Evolutionary conservation across 2,888 invertebrate species (phyloP), one percentile per base, ranked within the genome.

Genomic region (Drosophila buzzatii): DNA sequence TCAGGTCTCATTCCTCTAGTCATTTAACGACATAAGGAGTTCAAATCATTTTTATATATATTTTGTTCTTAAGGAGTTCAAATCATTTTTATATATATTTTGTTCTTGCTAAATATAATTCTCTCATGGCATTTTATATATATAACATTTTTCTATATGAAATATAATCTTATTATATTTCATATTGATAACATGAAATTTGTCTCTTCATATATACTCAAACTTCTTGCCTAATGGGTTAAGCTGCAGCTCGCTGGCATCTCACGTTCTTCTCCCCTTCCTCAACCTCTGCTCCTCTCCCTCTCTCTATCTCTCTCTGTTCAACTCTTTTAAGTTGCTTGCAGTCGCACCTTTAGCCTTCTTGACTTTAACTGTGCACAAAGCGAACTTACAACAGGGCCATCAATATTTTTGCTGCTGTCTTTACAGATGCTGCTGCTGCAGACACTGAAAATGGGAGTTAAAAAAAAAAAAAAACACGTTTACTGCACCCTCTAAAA

Each of bases 331-430:
- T 49, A 79, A 68, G 70, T 75, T 68, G 58, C 67, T 49, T 44
- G 41, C 66, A 65, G 74, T 73, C 45, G 57, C 73, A 74, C 75
- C 79, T 73, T 75, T 73, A 57, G 72, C 58, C 84, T 73, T 71
- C 81, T 85, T 85, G 73, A 61, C 68, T 68, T 85, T 68, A 58
- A 47, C 70, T 73, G 66, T 66, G 53, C 44, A 71, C 53, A 58
- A 56, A 51, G 57, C 59, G 64, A 71, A 72, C 80, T 87, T 70
- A 66, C 82, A 87, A 60, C 87, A 63, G 70, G 82, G 82, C 83
- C 88, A 85, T 85, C 84, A 85, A 85, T 84, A 84, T 84, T 82
- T 88, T 81, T 61, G 60, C 56, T 42, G 55, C 55, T 55, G 55
- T 41, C 37, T 55, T 53, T 51, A 35, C 51, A 51, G 51, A 51